Percentiles rank a stretch among this genome's conserved stretches.
Evolutionary conservation across 2,113 vertebrate genomes (phyloP).

Genomic region (Pygoscelis antarcticus): DNA sequence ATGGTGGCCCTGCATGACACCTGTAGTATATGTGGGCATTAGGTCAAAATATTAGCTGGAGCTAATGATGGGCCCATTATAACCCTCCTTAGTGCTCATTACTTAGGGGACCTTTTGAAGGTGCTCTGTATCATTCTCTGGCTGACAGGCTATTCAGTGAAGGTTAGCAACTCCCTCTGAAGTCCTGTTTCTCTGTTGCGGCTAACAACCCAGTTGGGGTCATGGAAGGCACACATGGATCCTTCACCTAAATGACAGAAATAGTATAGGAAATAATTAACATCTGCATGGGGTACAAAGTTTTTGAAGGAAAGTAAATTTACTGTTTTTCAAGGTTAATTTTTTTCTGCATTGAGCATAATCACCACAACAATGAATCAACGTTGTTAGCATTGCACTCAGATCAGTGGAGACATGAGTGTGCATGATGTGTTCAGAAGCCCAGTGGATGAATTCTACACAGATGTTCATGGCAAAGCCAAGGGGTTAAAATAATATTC

Average conservation of each 20-base stretch:
- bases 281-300: constrained; percentile 45
- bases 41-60: constrained; percentile 67
- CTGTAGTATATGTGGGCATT: constrained; percentile 37
- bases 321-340: background rate
- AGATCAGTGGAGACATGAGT: background rate
- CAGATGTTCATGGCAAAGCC: background rate
- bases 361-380: constrained; percentile 45
- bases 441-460: background rate
- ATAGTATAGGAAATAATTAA: constrained; percentile 63
- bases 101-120: constrained; percentile 63
- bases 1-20: constrained; percentile 47
- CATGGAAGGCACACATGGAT: constrained; percentile 61
- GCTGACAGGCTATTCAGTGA: constrained; percentile 58
- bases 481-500: constrained; percentile 49
- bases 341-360: constrained; percentile 19
- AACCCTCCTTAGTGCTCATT: constrained; percentile 57
- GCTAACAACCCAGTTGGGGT: constrained; percentile 47
- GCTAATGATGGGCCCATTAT: constrained; percentile 59
- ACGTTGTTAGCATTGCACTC: background rate
- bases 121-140: constrained; percentile 62
- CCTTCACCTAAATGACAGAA: constrained; percentile 48
- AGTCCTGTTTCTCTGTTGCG: background rate
- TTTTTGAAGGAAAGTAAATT: constrained; percentile 53
- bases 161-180: constrained; percentile 62
- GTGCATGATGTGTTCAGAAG: background rate